A percentile compares a stretch with the other conserved stretches of the same genome.
phyloP scores from a whole-genome alignment of 1,140 invertebrate species.

The Anastatus disparis region DNA sequence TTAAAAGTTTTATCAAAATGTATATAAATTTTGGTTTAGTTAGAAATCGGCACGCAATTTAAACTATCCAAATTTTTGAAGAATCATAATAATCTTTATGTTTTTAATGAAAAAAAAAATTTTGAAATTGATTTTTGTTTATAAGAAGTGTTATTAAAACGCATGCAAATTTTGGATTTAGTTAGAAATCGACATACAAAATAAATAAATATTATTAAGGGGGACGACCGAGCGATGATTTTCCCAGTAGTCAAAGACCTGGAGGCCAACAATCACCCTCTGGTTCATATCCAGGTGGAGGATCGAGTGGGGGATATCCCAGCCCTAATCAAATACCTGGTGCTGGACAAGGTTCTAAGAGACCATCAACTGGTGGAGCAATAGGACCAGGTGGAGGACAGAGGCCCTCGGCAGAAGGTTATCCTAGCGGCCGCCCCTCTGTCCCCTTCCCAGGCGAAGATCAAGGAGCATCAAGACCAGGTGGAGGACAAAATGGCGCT shows the following conservation, averaged over 20 bases:
- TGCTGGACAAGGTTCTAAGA: conserved; percentile 44
- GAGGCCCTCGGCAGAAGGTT: conserved; percentile 44
- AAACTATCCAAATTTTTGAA: too few relatives aligned
- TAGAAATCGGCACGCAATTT: background rate
- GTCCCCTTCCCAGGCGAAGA: conserved; percentile 38
- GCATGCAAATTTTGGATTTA: background rate
- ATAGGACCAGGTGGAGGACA: conserved; percentile 42
- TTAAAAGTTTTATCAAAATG: too few relatives aligned
- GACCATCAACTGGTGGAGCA: conserved; percentile 41
- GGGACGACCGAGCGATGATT: conserved; percentile 43
- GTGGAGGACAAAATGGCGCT: conserved; percentile 39
- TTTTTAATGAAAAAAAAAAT: background rate
- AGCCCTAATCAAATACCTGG: conserved; percentile 47
- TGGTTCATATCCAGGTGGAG: conserved; percentile 47
- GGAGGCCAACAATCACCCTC: conserved; percentile 41
- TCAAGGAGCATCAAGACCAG: conserved; percentile 43
- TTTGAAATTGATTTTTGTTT: too few relatives aligned
- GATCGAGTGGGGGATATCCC: conserved; percentile 48
- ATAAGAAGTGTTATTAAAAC: background rate
- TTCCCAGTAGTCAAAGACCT: conserved; percentile 39
- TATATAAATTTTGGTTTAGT: too few relatives aligned
- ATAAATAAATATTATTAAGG: conserved; percentile 41
- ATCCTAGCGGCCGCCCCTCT: conserved; percentile 43
- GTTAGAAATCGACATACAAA: too few relatives aligned
- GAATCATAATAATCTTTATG: too few relatives aligned